Evolutionary conservation across 1,140 invertebrate species (phyloP).

Genomic region (Agrypnia vestita): DNA sequence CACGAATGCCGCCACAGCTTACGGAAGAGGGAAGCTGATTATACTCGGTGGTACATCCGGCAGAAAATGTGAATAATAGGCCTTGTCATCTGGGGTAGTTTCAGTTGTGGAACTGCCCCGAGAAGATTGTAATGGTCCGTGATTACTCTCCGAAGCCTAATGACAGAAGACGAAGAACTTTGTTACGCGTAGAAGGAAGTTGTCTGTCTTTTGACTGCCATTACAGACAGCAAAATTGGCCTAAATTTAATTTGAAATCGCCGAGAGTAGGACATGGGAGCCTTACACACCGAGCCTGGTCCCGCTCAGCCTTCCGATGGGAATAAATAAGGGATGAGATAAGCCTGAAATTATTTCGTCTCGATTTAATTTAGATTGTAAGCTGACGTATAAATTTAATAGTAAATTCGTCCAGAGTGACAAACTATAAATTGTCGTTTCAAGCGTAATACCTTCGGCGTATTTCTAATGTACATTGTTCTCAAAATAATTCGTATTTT

Average conservation of each 20-base stretch:
- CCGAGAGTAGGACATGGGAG: neutral
- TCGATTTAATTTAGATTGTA: too few relatives aligned
- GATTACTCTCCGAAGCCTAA: conserved; percentile 32
- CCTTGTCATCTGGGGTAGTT: conserved; percentile 8
- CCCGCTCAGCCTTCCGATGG: too few relatives aligned
- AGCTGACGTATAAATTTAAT: too few relatives aligned
- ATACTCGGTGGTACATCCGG: conserved; percentile 22
- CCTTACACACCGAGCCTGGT: too few relatives aligned
- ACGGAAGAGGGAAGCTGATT: conserved; percentile 6
- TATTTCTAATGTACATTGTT: too few relatives aligned
- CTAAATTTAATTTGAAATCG: conserved; percentile 34
- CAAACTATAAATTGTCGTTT: too few relatives aligned
- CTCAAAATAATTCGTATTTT: too few relatives aligned
- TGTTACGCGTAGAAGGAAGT: conserved; percentile 26
- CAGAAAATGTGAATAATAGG: conserved; percentile 16
- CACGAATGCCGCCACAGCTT: neutral
- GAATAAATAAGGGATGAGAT: too few relatives aligned
- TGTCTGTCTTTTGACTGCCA: conserved; percentile 5
- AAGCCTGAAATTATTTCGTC: too few relatives aligned
- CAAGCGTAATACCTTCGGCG: too few relatives aligned
- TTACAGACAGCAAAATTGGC: conserved; percentile 10
- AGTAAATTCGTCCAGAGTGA: too few relatives aligned
- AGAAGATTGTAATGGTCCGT: conserved; percentile 9
- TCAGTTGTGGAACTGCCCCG: conserved; percentile 11
- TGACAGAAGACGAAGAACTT: conserved; percentile 31